Evolutionary conservation across 2,888 invertebrate species (phyloP), one percentile per base, ranked within the genome.

Genomic region (Tinea pellionella): DNA sequence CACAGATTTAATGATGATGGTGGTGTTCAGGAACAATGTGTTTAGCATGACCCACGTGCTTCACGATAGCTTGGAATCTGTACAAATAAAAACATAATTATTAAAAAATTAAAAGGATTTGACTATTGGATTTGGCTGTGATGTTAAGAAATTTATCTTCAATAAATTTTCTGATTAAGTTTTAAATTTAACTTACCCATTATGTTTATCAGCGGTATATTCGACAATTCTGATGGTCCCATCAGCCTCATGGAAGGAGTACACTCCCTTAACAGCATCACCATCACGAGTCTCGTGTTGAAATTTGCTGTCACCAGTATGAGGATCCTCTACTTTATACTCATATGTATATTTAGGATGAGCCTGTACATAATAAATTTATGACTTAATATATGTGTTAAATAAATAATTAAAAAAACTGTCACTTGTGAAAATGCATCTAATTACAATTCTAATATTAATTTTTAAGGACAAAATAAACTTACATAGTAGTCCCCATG

Each of bases 311-410:
- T 83, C 81, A 53, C 78, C 78, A 63, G 81, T 83, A 67, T 79
- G 77, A 19, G 72, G 72, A 66, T 82, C 82, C 65, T 75, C 68
- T 24, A 83, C 81, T 61, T 76, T 76, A 66, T 83, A 82, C 66
- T 74, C 76, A 68, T 74, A 79, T 61, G 71, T 63, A 65, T 70
- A 70, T 60, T 67, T 66, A 29, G 70, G 70, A 63, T 67, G 63
- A 29, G 67, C 63, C 69, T 68, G 62, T 59, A 56, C 37, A 57
- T 60, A 43, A 62, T 19, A 24, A 29, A 32, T 61, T 58, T 24
- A 63, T 43, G 6, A 43, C 15, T n/a, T n/a, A n/a, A n/a, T n/a
- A n/a, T n/a, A n/a, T n/a, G n/a, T n/a, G 12, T 42, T 42, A 2
- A n/a, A 42, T n/a, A 12, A 47, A 47, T 47, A 13, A 47, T 13